Conservation (phyloP, 2,797 vertebrate species). For the Champsocephalus gunnari region DNA sequence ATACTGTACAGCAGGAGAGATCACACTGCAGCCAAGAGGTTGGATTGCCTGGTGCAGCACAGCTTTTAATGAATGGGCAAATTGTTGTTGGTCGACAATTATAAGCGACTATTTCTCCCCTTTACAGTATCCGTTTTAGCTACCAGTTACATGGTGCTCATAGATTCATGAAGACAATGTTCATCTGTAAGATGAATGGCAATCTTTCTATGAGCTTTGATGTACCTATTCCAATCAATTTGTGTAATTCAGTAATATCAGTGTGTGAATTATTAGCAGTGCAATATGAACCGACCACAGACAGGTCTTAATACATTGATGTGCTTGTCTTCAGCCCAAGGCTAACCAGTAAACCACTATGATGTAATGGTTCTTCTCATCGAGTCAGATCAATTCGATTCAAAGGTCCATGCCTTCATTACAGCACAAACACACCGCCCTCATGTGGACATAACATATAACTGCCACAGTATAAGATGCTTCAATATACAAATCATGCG, state of each 20-base stretch:
- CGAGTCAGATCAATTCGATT: conserved; percentile 32
- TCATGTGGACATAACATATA: conserved; percentile 50
- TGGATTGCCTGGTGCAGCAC: conserved; percentile 17
- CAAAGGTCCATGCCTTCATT: conserved; percentile 20
- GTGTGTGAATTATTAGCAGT: conserved; percentile 23
- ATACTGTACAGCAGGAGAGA: not conserved
- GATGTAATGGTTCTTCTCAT: conserved; percentile 35
- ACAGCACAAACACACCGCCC: conserved; percentile 57
- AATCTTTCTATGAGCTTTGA: not conserved
- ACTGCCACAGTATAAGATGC: conserved; percentile 26
- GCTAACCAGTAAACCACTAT: conserved; percentile 47
- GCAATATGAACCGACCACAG: conserved; percentile 20
- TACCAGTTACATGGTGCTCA: not conserved
- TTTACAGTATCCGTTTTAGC: not conserved
- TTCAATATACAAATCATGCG: not conserved
- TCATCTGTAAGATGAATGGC: conserved; percentile 1
- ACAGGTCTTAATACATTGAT: conserved; percentile 38
- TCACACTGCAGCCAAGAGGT: conserved; percentile 18
- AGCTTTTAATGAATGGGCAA: conserved; percentile 16
- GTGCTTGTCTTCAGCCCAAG: conserved; percentile 50
- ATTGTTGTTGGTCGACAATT: not conserved
- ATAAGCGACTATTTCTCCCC: not conserved
- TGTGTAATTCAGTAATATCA: not conserved
- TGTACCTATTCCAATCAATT: conserved; percentile 1
- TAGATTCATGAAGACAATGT: not conserved